Percentiles rank a stretch among this genome's conserved stretches.
Evolutionary conservation across 2,113 vertebrate species (phyloP).

Genomic region (Mobula birostris): DNA sequence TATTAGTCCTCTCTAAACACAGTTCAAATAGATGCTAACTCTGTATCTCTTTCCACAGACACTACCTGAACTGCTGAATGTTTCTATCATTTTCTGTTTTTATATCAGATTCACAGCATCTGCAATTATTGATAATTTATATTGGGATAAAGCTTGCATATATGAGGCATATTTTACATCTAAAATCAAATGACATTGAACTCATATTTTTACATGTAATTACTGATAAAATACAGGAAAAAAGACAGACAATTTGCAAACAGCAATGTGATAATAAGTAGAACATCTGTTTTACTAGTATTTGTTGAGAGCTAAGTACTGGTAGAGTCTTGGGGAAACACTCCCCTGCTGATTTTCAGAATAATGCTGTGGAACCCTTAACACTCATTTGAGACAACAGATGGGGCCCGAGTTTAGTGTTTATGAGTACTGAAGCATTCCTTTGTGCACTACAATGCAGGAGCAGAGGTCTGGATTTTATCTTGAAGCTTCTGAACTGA

Average conservation of each 20-base stretch:
- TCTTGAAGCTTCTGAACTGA: background rate
- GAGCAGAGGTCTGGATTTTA: background rate
- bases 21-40: no score
- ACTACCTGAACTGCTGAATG: no score
- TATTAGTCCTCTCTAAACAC: no score
- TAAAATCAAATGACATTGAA: no score
- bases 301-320: background rate
- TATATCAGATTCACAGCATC: no score
- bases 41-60: no score
- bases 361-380: background rate
- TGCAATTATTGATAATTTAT: no score
- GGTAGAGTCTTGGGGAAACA: no score
- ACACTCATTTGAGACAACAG: background rate
- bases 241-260: background rate
- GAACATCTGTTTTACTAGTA: background rate
- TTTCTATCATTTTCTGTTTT: no score
- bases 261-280: background rate
- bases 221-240: background rate
- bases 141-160: no score
- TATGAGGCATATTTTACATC: no score
- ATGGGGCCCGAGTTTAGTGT: background rate
- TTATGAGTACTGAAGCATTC: background rate
- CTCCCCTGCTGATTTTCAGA: background rate
- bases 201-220: background rate
- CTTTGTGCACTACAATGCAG: background rate